Evolutionary conservation across 1,140 invertebrate species (phyloP), one percentile per base, ranked within the genome.

Genomic region (Augochlora pura): DNA sequence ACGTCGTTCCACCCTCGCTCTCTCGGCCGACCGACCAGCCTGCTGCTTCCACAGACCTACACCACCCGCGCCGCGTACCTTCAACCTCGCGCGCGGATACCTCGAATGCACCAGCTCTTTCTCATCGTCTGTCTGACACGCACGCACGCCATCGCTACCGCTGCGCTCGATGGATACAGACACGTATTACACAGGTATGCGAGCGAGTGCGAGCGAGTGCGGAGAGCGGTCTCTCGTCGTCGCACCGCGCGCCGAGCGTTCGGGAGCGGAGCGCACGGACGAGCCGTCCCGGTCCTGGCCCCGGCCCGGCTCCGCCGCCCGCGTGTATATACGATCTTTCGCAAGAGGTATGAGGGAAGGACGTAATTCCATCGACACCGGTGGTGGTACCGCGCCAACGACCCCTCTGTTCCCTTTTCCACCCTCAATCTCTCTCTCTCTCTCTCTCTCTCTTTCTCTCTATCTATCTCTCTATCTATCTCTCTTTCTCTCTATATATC

Each of bases 111-210:
- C 83, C 83, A 88, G 86, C 88, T 87, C 88, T 89, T 89, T 90
- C 86, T 87, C 88, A 89, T 89, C 82, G 88, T 88, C 87, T 69
- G 87, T 85, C 88, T 88, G 87, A 90, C 88, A 89, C 86, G 88
- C 88, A 89, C 87, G 87, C 87, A 89, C 81, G 88, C 85, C 77
- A 89, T 79, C 86, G 82, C 77, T 81, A 81, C 81, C 77, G 14
- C 42, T 14, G 42, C 69, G 75, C 75, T 81, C 59, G 83, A 70
- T 86, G 67, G 80, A 82, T 83, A 82, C 73, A 73, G 71, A 73
- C 49, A 52, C 16, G 49, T 52, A 21, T 52, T 52, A 52, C 49
- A 18, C 18, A 52, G 49, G 49, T 52, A 14, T 46, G 42, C 9
- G 42, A 10, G 32, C 1, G 32, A 1, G 32, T 2, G 32, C 32